Evolutionary conservation across 2,113 vertebrate species (phyloP), one percentile per base, ranked within the genome.

Genomic region (Colossoma macropomum): DNA sequence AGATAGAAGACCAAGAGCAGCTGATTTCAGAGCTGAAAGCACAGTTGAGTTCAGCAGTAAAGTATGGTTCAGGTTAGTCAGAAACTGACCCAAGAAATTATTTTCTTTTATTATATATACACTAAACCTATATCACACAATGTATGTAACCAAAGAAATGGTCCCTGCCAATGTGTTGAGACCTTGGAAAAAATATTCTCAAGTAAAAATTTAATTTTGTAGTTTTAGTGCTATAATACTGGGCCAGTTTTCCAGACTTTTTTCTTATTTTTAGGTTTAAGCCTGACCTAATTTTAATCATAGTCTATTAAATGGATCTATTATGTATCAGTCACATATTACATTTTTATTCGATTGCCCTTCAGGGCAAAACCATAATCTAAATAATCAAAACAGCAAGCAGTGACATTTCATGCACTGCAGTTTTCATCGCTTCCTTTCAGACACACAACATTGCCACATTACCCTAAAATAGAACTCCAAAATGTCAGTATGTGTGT

Each of bases 1-100:
- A 97, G 94, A 96, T 99, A 89, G 93, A 94, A 81, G 92, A 95
- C 90, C 96, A 98, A 88, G 95, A 96, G 88, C 93, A 88, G 87
- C 75, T 94, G 87, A 97, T 98, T 91, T 88, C 92, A 87, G 91
- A 94, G 87, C 94, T 98, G 27, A 89, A 94, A 89, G 87, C 91
- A 81, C 92, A 94, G 84, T 89, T 94, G 68, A 71, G 28, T 86
- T 92, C 89, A 59, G 83, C 88, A 59, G 69, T 86, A 13, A 93
- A 90, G 62, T 89, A 88, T 69, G 81, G 84, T 50, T 56, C 92
- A 93, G 94, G 94, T 95, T 48, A 83, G 92, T 92, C 78, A 86
- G 30, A 69, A 1, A 10, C 30, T 27, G 59, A 62, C 59, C 23
- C 59, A 13, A 21, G 2, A n/a, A 23, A 17, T 54, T 63, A 17